Evolutionary conservation across 2,797 vertebrate genomes (phyloP).

Genomic region (Anas bahamensis): DNA sequence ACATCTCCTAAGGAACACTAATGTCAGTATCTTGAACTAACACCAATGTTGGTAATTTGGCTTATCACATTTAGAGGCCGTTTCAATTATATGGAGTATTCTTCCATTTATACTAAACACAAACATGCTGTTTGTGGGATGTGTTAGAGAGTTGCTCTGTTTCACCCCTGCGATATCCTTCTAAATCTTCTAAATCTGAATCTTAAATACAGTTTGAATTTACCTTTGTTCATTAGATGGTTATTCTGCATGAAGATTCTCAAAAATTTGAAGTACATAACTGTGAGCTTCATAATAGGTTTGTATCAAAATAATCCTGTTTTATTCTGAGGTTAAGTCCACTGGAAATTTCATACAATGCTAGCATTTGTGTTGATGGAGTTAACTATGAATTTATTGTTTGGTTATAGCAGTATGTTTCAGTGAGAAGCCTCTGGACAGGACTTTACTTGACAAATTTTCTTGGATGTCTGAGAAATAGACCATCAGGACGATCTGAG

Average conservation of each 20-base stretch:
- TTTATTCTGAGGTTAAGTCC: not conserved
- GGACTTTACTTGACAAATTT: not conserved
- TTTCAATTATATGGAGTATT: conserved; percentile 41
- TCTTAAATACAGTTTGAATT: not conserved
- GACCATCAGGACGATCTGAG: not conserved
- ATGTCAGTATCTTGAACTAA: conserved; percentile 10
- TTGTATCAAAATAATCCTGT: not conserved
- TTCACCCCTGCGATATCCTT: not conserved
- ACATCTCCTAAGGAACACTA: not conserved
- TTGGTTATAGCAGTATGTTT: not conserved
- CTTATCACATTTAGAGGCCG: conserved; percentile 26
- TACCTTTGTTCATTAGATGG: not conserved
- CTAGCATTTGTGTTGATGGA: not conserved
- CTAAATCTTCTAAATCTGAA: not conserved
- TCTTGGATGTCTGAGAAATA: not conserved
- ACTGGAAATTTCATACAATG: not conserved
- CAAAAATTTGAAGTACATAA: not conserved
- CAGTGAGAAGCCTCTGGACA: not conserved
- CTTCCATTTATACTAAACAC: conserved; percentile 7
- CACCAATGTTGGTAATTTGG: conserved; percentile 19
- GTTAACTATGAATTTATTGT: not conserved
- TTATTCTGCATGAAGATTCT: not conserved
- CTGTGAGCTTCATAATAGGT: not conserved
- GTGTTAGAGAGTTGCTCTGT: not conserved
- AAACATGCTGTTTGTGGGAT: not conserved